Percentiles rank a stretch among this genome's conserved stretches.
These are phyloP conservation scores for Hyposmocoma kahamanoa DNA, from an alignment of 1,140 invertebrate species.

Conservation along the genomic window DNA sequence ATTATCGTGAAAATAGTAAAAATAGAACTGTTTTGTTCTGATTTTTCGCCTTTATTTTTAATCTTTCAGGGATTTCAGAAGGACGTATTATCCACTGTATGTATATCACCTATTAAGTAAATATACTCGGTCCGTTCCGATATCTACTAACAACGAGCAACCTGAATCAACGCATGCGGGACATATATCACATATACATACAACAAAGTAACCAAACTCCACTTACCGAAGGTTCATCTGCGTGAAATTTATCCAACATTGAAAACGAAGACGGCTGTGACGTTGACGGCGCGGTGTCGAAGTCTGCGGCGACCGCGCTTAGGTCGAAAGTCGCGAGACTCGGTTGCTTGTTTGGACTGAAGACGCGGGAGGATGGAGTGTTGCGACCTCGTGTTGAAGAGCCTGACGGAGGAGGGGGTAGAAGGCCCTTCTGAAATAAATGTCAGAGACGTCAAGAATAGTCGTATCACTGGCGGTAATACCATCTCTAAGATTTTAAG, in stretches of 20 bases:
- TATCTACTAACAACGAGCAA: too few relatives aligned
- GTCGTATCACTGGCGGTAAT: too few relatives aligned
- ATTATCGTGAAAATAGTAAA: too few relatives aligned
- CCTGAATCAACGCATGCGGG: too few relatives aligned
- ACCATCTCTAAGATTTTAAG: too few relatives aligned
- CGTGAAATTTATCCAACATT: slow-evolving; percentile 35
- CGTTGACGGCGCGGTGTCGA: slow-evolving; percentile 26
- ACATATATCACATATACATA: not conserved
- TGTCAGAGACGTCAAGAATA: too few relatives aligned
- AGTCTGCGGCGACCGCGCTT: slow-evolving; percentile 44
- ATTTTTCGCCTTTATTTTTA: too few relatives aligned
- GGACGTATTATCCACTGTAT: too few relatives aligned
- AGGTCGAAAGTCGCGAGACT: slow-evolving; percentile 49
- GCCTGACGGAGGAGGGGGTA: slow-evolving; percentile 79
- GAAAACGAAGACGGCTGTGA: slow-evolving; percentile 27
- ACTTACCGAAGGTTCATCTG: slow-evolving; percentile 40
- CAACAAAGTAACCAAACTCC: not conserved
- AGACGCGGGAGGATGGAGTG: slow-evolving; percentile 52
- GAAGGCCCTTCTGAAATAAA: slow-evolving; percentile 69
- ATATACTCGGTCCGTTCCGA: too few relatives aligned
- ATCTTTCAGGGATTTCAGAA: too few relatives aligned
- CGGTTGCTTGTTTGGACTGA: slow-evolving; percentile 63
- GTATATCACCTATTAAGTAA: too few relatives aligned
- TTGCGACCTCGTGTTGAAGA: slow-evolving; percentile 39
- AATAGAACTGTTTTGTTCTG: too few relatives aligned